Base-by-base conservation (phyloP, 2,888 invertebrate genomes). In the Ectemnius lituratus region DNA sequence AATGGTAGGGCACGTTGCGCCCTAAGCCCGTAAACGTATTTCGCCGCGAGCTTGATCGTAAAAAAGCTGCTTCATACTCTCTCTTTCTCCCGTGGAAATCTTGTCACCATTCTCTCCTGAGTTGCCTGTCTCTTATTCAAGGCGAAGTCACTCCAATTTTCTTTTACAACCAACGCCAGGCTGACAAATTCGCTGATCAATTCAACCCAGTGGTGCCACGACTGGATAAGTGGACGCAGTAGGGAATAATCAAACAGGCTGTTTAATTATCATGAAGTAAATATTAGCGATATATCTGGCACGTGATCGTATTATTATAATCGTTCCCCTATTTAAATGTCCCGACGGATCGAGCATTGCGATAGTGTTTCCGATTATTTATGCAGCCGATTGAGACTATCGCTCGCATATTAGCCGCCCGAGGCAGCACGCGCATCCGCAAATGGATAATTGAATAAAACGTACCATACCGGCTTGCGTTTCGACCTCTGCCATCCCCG, bases 1-100 rank as follows among this genome's bases (percentile, higher is more conserved):
- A 52, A 13, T 6, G 16, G 61, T 62, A 49, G 64, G 68, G 75
- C 76, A 78, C 77, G 81, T 82, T 76, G 71, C 73, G 68, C 81
- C 73, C 78, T 81, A 84, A 84, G 80, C 82, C 82, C 76, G 79
- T 80, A 85, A 84, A 82, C 76, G 80, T 83, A 79, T 67, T 78
- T 73, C 67, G 61, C 71, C 66, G 62, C 60, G 56, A 68, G 60
- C 66, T 52, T 18, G 62, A 67, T 75, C 81, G 77, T 81, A 81
- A 79, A 82, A 81, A 76, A 79, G 62, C 69, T 66, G 49, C 61
- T 14, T 49, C 46, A 71, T 65, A 56, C 47, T 46, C 57, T 59
- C 45, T 71, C 16, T 2, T 66, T 60, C 16, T 20, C 20, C 23
- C 58, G 23, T 13, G 14, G 8, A 37, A 64, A 68, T 52, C 68